These are phyloP conservation scores for Scaptomyza hsui DNA, from an alignment of 1,140 invertebrate genomes.

Conservation along the genomic window DNA sequence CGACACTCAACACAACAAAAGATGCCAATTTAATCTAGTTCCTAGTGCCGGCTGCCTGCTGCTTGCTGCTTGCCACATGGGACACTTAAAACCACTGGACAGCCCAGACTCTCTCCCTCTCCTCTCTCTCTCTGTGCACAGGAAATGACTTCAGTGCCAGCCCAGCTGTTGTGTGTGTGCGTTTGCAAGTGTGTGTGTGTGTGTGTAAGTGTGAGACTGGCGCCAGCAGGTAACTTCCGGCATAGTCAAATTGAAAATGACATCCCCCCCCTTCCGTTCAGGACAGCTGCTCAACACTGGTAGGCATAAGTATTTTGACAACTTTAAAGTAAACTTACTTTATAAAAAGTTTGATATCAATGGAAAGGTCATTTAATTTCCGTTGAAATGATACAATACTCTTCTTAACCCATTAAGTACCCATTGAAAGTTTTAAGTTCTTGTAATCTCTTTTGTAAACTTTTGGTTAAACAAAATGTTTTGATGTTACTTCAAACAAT, in stretches of 20 bases:
- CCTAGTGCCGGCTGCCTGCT: conserved; percentile 39
- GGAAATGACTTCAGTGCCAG: conserved; percentile 80
- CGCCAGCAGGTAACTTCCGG: conserved; percentile 83
- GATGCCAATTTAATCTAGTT: conserved; percentile 84
- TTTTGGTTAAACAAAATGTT: too few species aligned
- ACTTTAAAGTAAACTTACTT: too few species aligned
- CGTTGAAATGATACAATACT: too few species aligned
- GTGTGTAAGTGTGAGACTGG: conserved; percentile 55
- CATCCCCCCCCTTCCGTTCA: conserved; percentile 5
- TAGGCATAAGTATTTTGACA: too few species aligned
- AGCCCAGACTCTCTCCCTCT: neutral
- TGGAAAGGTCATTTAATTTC: too few species aligned
- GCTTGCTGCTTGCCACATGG: conserved; percentile 72
- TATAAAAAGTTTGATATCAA: too few species aligned
- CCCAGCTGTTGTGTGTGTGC: conserved; percentile 2
- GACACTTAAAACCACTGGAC: conserved; percentile 75
- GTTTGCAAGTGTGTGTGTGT: conserved; percentile 10
- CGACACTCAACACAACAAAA: conserved; percentile 75
- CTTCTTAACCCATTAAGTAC: too few species aligned
- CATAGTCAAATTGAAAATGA: conserved; percentile 80
- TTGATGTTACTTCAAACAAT: too few species aligned
- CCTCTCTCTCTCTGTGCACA: too few species aligned
- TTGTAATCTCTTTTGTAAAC: too few species aligned
- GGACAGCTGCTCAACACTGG: too few species aligned
- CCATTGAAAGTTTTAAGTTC: too few species aligned